Conservation (phyloP, 2,888 invertebrate species). For the Neoitamus cyanurus region DNA sequence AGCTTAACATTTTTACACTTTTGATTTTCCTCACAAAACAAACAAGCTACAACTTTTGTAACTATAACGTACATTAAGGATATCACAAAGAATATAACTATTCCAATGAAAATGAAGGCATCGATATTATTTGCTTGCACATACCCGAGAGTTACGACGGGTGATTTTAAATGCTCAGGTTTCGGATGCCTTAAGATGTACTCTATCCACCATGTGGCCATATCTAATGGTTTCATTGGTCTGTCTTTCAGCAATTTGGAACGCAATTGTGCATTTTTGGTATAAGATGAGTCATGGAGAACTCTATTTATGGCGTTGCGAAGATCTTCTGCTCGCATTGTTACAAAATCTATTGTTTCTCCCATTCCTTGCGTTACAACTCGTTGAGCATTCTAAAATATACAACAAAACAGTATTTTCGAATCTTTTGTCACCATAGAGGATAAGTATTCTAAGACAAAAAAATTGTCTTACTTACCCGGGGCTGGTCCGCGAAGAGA, state of each 20-base stretch:
- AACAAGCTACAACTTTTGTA: not conserved
- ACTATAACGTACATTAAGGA: not conserved
- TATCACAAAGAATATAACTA: not conserved
- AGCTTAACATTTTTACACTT: not conserved
- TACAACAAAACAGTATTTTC: not conserved
- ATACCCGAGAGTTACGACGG: slow-evolving; percentile 64
- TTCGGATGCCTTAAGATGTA: slow-evolving; percentile 70
- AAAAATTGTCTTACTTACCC: slow-evolving; percentile 46
- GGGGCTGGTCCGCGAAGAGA: slow-evolving; percentile 58
- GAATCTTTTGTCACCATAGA: not conserved
- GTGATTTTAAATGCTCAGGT: slow-evolving; percentile 67
- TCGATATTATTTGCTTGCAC: slow-evolving; percentile 65
- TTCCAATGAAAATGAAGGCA: slow-evolving; percentile 15
- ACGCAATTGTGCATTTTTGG: slow-evolving; percentile 60
- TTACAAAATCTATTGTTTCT: slow-evolving; percentile 52
- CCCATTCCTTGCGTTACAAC: slow-evolving; percentile 53
- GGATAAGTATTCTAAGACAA: not conserved
- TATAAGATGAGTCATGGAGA: slow-evolving; percentile 51
- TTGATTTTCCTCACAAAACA: not conserved
- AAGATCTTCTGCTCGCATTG: slow-evolving; percentile 51
- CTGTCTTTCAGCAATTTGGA: slow-evolving; percentile 67
- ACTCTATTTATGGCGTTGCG: slow-evolving; percentile 52
- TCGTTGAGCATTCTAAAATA: slow-evolving; percentile 47
- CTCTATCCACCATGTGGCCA: slow-evolving; percentile 73
- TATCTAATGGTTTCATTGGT: slow-evolving; percentile 68